Evolutionary conservation across 2,113 vertebrate genomes (phyloP).

Genomic region (Odobenus rosmarus): DNA sequence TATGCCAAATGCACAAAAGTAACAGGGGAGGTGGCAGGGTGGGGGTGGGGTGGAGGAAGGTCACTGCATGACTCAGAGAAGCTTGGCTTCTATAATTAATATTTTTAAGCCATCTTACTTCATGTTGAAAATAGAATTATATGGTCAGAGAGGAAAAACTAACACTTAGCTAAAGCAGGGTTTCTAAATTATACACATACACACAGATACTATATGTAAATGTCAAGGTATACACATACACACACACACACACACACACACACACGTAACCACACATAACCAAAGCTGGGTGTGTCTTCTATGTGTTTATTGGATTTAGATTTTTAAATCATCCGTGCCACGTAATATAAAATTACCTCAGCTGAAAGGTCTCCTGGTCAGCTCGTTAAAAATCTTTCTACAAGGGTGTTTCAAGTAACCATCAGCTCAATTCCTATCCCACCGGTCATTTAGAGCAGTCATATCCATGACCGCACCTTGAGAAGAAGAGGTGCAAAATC

Average conservation of each 20-base stretch:
- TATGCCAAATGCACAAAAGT: constrained; percentile 63
- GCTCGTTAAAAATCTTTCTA: background rate
- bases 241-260: background rate
- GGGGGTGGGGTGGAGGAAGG: constrained; percentile 1
- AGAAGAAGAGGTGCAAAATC: background rate
- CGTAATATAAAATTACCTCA: background rate
- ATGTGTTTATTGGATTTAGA: background rate
- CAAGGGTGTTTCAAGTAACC: background rate
- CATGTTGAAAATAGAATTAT: constrained; percentile 62
- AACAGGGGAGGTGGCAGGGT: background rate
- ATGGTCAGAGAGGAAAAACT: background rate
- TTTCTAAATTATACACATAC: background rate
- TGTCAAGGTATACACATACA: background rate
- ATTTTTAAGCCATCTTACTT: constrained; percentile 57
- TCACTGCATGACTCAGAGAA: constrained; percentile 66
- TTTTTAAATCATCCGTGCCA: background rate
- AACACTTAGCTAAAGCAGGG: background rate
- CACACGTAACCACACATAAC: background rate
- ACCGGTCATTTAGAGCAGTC: background rate
- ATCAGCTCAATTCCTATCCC: background rate
- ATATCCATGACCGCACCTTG: background rate
- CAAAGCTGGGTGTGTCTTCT: background rate
- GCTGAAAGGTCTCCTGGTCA: background rate
- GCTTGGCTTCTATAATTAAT: constrained; percentile 59
- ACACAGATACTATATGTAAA: background rate